Evolutionary conservation across 1,140 invertebrate genomes (phyloP).

Genomic region (Bombus balteatus): DNA sequence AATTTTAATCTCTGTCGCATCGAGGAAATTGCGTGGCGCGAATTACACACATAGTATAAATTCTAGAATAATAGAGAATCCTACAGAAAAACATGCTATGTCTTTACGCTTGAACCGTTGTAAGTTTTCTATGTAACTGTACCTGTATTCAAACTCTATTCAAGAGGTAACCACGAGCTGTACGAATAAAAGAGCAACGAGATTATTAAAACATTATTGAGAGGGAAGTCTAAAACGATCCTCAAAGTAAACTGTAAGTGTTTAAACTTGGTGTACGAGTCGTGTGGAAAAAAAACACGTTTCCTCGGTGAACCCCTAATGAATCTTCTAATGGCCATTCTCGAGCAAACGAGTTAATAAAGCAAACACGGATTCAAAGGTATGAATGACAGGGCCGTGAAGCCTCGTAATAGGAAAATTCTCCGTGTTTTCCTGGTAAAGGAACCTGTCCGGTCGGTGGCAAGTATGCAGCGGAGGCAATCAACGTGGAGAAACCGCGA

Average conservation of each 20-base stretch:
- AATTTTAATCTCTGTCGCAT: constrained; percentile 46
- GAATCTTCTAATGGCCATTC: neutral
- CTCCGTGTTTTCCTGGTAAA: constrained; percentile 20
- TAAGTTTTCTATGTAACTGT: too few relatives aligned
- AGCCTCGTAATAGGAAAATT: constrained; percentile 7
- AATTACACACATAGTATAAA: constrained; percentile 17
- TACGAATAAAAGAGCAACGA: neutral
- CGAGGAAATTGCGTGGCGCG: constrained; percentile 29
- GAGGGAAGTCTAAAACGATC: neutral
- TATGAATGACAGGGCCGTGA: neutral
- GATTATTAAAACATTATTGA: neutral
- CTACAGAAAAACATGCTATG: neutral
- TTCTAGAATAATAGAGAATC: neutral
- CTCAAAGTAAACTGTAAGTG: neutral
- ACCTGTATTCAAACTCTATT: neutral
- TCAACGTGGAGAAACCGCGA: constrained; percentile 45
- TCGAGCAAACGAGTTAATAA: neutral
- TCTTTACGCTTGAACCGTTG: neutral
- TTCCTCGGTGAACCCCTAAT: neutral
- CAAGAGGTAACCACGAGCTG: neutral
- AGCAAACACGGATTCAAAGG: constrained; percentile 5
- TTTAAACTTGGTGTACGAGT: neutral
- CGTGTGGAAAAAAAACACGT: too few relatives aligned
- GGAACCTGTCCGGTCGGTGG: constrained; percentile 23
- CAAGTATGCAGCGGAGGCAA: constrained; percentile 51